A percentile compares a stretch with the other conserved stretches of the same genome.
Conservation (phyloP, 2,113 vertebrate genomes). For the Sinocyclocheilus rhinocerous region DNA sequence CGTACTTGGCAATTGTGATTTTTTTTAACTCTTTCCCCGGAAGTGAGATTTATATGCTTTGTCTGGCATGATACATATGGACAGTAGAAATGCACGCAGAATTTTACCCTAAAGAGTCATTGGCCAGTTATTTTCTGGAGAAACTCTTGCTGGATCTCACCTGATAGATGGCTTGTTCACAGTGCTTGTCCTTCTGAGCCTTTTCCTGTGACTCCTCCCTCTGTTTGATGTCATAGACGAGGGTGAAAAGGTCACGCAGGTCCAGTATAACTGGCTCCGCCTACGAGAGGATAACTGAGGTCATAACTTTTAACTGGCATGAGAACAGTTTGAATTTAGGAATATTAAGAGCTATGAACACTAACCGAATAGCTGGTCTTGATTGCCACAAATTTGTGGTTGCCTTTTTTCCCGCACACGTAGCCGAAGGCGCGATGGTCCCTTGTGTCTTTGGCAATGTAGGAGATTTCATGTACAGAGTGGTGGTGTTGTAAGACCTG, state of each 20-base stretch:
- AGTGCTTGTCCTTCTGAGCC: conserved; percentile 96
- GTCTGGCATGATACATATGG: not conserved
- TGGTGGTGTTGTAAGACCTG: conserved; percentile 95
- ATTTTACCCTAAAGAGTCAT: not conserved
- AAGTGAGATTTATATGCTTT: not conserved
- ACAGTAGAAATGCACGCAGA: not conserved
- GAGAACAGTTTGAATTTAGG: not conserved
- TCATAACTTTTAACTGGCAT: not conserved
- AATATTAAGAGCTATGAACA: conserved; percentile 30
- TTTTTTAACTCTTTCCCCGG: no score
- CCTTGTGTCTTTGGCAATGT: conserved; percentile 97
- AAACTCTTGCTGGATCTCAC: conserved; percentile 67
- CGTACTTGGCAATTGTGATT: no score
- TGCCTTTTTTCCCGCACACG: conserved; percentile 94
- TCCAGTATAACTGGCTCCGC: conserved; percentile 97
- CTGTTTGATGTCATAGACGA: conserved; percentile 97
- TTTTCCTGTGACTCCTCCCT: conserved; percentile 97
- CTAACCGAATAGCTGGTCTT: conserved; percentile 95
- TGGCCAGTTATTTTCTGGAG: not conserved
- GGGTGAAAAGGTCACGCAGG: conserved; percentile 96
- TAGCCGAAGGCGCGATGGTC: conserved; percentile 97
- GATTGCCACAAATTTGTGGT: conserved; percentile 97
- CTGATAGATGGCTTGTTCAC: conserved; percentile 98
- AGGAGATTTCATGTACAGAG: conserved; percentile 96
- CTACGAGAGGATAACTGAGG: conserved; percentile 64